A percentile compares a stretch with the other conserved stretches of the same genome.
These are phyloP conservation scores for Enteromius radiatus DNA, from an alignment of 2,797 vertebrate species.

Conservation along the genomic window DNA sequence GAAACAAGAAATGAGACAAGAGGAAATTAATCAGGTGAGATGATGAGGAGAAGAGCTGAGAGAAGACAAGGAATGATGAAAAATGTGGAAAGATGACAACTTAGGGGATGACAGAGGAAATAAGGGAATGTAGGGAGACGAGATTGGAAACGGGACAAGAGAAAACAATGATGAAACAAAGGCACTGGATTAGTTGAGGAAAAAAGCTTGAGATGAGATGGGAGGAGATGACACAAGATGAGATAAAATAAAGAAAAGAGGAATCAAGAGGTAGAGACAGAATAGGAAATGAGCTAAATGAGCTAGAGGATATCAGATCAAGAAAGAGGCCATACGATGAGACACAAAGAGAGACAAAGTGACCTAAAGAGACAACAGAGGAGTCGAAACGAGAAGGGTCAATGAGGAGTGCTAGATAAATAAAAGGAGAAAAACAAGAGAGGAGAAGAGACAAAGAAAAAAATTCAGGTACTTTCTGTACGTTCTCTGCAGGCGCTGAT, in stretches of 20 bases:
- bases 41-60: not conserved
- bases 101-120: not conserved
- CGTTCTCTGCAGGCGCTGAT: conserved; percentile 46
- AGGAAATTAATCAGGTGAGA: not conserved
- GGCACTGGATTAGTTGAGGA: not conserved
- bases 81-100: not conserved
- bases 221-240: not conserved
- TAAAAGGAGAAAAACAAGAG: not conserved
- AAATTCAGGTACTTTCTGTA: not conserved
- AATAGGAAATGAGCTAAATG: not conserved
- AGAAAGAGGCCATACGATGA: not conserved
- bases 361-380: not conserved
- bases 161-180: not conserved
- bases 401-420: not conserved
- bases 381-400: not conserved
- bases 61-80: not conserved
- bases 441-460: not conserved
- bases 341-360: not conserved
- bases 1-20: not conserved
- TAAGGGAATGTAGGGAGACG: not conserved
- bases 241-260: not conserved
- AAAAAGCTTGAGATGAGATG: not conserved
- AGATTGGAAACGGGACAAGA: not conserved
- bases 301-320: not conserved
- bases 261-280: not conserved